Evolutionary conservation across 2,888 invertebrate genomes (phyloP).

Genomic region (Hirtodrosophila confusa): DNA sequence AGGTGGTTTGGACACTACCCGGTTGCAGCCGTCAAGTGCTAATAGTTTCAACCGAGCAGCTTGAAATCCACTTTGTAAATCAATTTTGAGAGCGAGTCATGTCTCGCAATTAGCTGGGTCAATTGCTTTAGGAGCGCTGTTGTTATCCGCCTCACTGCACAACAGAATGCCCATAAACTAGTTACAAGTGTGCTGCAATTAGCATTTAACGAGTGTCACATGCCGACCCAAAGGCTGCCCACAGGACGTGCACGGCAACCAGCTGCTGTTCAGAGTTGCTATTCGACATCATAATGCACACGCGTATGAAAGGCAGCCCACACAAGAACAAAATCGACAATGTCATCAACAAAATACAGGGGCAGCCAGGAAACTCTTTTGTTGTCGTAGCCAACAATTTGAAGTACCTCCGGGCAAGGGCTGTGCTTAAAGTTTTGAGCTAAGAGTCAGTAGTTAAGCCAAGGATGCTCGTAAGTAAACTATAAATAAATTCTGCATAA

Average conservation of each 20-base stretch:
- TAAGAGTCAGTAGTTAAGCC: conserved; percentile 29
- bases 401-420: conserved; percentile 2
- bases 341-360: conserved; percentile 46
- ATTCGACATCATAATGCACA: conserved; percentile 45
- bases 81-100: conserved; percentile 32
- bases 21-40: conserved; percentile 3
- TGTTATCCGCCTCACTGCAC: conserved; percentile 21
- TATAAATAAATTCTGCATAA: too few species aligned
- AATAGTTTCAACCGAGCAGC: conserved; percentile 12
- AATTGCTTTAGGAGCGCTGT: conserved; percentile 14
- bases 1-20: conserved; percentile 31
- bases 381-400: conserved; percentile 51
- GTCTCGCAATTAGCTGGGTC: conserved; percentile 29
- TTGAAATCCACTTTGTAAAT: conserved; percentile 36
- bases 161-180: conserved; percentile 44
- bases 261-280: conserved; percentile 15
- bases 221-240: conserved; percentile 35
- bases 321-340: conserved; percentile 19
- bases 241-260: background rate
- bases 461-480: conserved; percentile 23
- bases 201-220: conserved; percentile 64
- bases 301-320: conserved; percentile 11
- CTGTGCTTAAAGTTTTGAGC: too few species aligned
- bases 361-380: conserved; percentile 46
- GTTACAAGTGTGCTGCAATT: conserved; percentile 66